Evolutionary conservation across 2,797 vertebrate species (phyloP), one percentile per base, ranked within the genome.

Genomic region (Enteromius unitaeniatus): DNA sequence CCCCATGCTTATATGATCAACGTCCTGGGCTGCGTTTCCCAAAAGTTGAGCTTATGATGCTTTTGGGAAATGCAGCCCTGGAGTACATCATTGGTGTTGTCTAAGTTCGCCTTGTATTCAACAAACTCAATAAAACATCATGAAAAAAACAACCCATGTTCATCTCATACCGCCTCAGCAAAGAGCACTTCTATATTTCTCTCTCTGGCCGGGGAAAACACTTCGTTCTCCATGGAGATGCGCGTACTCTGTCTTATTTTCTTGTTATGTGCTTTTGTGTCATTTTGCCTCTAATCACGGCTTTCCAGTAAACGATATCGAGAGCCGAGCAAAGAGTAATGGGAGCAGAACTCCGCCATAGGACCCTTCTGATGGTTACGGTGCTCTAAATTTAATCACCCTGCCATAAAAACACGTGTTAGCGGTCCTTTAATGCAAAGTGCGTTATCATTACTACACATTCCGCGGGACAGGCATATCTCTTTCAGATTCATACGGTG

Each of bases 401-500:
- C 81, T 77, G 58, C 40, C 82, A 85, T 68, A 84, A 84, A 87
- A 87, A 86, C 78, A 88, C 47, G 85, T 78, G 69, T 85, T 68
- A 81, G 68, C 78, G 31, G 79, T 28, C 31, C 77, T 83, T 85
- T 81, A 87, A 89, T 85, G 78, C 82, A 73, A 28, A 82, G 78
- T 53, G 75, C 58, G 74, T 51, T 83, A 86, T 82, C 79, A 85
- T 86, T 86, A 85, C 72, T 51, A 67, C 82, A 85, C 45, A 62
- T 74, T 82, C 68, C 28, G 55, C 75, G 40, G 23, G 42, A 68
- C 74, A 69, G 83, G 78, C 84, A 79, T 84, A 77, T 77, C 78
- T 76, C 82, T 85, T 83, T 86, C 75, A 73, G 84, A 85, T 88
- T 87, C 76, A 83, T 87, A 87, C 78, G 75, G 81, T 40, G 83